Evolutionary conservation across 1,140 invertebrate species (phyloP), one percentile per base, ranked within the genome.

Genomic region (Achatina immaculata): DNA sequence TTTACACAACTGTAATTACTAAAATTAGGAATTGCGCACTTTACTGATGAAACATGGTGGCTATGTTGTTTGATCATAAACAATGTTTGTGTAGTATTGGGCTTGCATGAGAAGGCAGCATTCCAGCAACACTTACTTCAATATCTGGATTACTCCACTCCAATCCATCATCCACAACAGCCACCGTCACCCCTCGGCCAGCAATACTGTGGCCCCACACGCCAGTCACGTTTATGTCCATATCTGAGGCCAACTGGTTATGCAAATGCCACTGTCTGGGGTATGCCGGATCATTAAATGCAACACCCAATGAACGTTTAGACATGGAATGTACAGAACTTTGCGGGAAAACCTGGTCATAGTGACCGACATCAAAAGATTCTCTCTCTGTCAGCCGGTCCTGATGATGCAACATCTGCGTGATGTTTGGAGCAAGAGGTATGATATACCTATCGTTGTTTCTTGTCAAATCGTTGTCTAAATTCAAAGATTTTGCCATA

Each of bases 121-220:
- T n/a, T n/a, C n/a, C n/a, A n/a, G 14, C 14, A 51, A 7, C 34
- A 51, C 55, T 73, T 74, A 74, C 78, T 31, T 69, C 38, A 1
- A 80, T 6, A 34, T 80, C 78, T 2, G 66, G 42, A 66, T 81
- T 81, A 3, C 7, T 38, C 76, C 75, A 73, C 73, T 43, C 38
- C 85, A 78, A 80, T 87, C 89, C 91, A 88, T 92, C 91, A 87
- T 92, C 91, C n/a, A 92, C 85, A 14, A 92, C 88, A 83, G 86
- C 88, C 0, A 91, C 89, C 24, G 89, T 90, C n/a, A 92, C 85
- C 16, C 89, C 89, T 55, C 71, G 55, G 0, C 91, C 91, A 31
- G 90, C 90, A n/a, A 89, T 82, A 55, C 86, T 87, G 31, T 81
- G 74, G 34, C 83, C 78, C 91, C 91, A 92, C 11, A 91, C 87